Evolutionary conservation across 2,797 vertebrate species (phyloP).

Genomic region (Melanotaenia boesemani): DNA sequence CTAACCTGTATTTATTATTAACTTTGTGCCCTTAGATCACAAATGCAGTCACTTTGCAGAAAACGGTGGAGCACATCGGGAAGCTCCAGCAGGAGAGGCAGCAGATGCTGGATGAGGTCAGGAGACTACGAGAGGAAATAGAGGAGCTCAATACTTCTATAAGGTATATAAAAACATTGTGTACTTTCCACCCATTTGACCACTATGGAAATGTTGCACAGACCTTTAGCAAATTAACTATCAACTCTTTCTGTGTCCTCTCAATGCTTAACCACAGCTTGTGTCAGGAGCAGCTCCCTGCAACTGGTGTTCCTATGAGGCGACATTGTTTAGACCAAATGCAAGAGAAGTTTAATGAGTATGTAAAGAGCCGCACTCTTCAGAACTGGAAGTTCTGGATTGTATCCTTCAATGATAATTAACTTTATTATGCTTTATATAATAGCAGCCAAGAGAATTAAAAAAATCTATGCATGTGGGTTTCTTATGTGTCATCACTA

Average conservation of each 20-base stretch:
- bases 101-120: conserved; percentile 92
- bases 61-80: conserved; percentile 95
- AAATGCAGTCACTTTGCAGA: conserved; percentile 93
- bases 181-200: background rate
- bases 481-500: background rate
- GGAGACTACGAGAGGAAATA: conserved; percentile 92
- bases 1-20: background rate
- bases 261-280: conserved; percentile 77
- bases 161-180: conserved; percentile 79
- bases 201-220: background rate
- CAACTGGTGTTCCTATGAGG: conserved; percentile 88
- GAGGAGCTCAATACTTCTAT: conserved; percentile 95
- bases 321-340: conserved; percentile 87
- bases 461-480: background rate
- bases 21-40: conserved; percentile 84
- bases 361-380: conserved; percentile 90
- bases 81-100: conserved; percentile 97
- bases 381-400: conserved; percentile 99
- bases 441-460: background rate
- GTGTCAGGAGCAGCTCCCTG: conserved; percentile 94
- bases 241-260: conserved; percentile 5
- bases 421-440: background rate
- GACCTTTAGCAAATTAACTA: background rate
- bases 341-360: conserved; percentile 91
- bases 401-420: conserved; percentile 87